Conservation (phyloP, 2,113 vertebrate species). For the Lepus europaeus region DNA sequence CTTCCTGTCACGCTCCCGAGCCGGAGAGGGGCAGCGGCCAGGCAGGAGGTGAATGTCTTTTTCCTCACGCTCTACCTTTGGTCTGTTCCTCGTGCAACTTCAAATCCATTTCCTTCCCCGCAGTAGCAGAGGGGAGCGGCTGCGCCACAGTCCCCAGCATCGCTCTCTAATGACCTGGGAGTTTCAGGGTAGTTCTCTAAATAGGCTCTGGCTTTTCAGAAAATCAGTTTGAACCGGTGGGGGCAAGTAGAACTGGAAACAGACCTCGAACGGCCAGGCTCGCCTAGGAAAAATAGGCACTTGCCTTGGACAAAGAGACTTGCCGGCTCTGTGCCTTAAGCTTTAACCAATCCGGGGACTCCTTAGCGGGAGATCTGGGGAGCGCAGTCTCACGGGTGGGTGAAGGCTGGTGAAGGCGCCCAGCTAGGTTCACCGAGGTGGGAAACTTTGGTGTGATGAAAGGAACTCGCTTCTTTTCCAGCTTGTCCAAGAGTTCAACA, state of each 20-base stretch:
- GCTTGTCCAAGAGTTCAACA: constrained; percentile 99
- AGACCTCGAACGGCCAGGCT: constrained; percentile 67
- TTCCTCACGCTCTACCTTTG: not conserved
- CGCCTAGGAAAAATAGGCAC: constrained; percentile 74
- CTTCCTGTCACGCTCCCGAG: not conserved
- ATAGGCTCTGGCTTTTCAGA: constrained; percentile 72
- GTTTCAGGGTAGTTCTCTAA: constrained; percentile 65
- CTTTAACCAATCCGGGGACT: constrained; percentile 53
- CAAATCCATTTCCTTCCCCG: constrained; percentile 39
- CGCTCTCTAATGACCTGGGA: constrained; percentile 67
- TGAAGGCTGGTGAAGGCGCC: not conserved
- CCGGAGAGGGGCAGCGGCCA: not conserved
- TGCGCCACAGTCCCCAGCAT: constrained; percentile 57
- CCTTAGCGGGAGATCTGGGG: not conserved
- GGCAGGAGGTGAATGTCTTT: not conserved
- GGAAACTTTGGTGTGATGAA: constrained; percentile 63
- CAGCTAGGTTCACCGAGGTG: not conserved
- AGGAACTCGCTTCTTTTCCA: constrained; percentile 87
- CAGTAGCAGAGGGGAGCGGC: not conserved
- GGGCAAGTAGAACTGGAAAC: constrained; percentile 72
- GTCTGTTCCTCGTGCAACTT: constrained; percentile 19
- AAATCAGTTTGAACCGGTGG: constrained; percentile 64
- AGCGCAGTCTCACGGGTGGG: not conserved
- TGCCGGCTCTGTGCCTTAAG: constrained; percentile 10
- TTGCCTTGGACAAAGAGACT: constrained; percentile 62